These are phyloP conservation scores for Phaonia tiefii DNA, from an alignment of 2,888 invertebrate genomes.

Conservation along the genomic window DNA sequence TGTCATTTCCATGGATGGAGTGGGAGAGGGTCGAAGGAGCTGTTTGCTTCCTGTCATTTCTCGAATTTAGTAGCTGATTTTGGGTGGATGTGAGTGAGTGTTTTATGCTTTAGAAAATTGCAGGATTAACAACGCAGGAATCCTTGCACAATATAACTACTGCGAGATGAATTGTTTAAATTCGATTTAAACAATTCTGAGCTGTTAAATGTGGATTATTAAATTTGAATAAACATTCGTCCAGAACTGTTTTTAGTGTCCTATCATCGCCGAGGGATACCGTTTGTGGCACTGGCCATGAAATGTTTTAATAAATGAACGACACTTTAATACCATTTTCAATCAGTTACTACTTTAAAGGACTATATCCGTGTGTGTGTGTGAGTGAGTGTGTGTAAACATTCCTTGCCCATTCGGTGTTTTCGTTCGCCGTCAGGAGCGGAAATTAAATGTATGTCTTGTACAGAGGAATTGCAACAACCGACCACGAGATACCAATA, in stretches of 20 bases:
- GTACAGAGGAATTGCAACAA: conserved; percentile 59
- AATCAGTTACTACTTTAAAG: conserved; percentile 31
- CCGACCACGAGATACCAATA: conserved; percentile 48
- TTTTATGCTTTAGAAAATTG: conserved; percentile 5
- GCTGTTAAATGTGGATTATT: conserved; percentile 17
- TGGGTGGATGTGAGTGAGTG: neutral
- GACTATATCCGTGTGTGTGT: conserved; percentile 19
- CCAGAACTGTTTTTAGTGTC: neutral
- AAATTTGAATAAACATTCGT: neutral
- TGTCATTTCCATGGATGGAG: conserved; percentile 45
- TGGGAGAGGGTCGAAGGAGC: conserved; percentile 41
- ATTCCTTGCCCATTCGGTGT: neutral
- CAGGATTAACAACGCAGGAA: neutral
- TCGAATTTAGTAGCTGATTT: neutral
- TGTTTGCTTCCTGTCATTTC: conserved; percentile 15
- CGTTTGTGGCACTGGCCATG: neutral
- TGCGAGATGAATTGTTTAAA: conserved; percentile 8
- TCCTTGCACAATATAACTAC: neutral
- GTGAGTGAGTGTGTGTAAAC: neutral
- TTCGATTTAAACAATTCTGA: conserved; percentile 15
- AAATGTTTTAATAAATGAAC: conserved; percentile 34
- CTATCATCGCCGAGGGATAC: neutral
- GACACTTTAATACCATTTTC: conserved; percentile 39
- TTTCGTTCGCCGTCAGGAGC: conserved; percentile 57
- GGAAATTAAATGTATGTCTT: conserved; percentile 68